Evolutionary conservation across 1,140 invertebrate genomes (phyloP).

Genomic region (Macrotrachela quadricornifera): DNA sequence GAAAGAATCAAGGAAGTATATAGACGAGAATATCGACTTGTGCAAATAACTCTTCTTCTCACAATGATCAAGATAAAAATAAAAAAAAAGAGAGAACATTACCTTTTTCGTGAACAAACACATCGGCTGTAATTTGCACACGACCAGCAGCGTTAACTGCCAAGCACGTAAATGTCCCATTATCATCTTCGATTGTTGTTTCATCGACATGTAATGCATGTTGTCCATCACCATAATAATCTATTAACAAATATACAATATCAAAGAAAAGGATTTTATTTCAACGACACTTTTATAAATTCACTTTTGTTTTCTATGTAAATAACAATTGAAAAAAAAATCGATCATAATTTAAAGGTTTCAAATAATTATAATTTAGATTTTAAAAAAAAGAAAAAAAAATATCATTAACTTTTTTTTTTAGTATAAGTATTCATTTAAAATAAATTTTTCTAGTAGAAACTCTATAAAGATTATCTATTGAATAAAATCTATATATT

Average conservation of each 20-base stretch:
- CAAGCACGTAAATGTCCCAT: not conserved
- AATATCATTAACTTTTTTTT: too few relatives aligned
- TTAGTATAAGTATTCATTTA: too few relatives aligned
- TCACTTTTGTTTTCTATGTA: not conserved
- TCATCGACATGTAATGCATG: not conserved
- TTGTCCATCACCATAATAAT: not conserved
- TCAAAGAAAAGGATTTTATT: too few relatives aligned
- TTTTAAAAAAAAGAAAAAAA: not conserved
- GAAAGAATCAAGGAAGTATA: too few relatives aligned
- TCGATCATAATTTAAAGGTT: not conserved
- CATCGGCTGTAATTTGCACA: not conserved
- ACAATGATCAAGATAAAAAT: too few relatives aligned
- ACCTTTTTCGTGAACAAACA: slow-evolving; percentile 1
- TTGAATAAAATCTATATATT: not conserved
- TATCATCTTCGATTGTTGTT: not conserved
- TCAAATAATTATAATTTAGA: not conserved
- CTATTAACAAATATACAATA: not conserved
- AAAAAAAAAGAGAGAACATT: not conserved
- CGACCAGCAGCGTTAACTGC: not conserved
- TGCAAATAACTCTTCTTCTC: too few relatives aligned
- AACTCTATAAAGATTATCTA: not conserved
- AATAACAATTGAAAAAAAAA: not conserved
- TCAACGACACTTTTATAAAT: not conserved
- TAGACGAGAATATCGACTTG: too few relatives aligned
- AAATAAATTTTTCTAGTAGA: too few relatives aligned